Evolutionary conservation across 2,797 vertebrate genomes (phyloP), one percentile per base, ranked within the genome.

Genomic region (Bradypodion ventrale): DNA sequence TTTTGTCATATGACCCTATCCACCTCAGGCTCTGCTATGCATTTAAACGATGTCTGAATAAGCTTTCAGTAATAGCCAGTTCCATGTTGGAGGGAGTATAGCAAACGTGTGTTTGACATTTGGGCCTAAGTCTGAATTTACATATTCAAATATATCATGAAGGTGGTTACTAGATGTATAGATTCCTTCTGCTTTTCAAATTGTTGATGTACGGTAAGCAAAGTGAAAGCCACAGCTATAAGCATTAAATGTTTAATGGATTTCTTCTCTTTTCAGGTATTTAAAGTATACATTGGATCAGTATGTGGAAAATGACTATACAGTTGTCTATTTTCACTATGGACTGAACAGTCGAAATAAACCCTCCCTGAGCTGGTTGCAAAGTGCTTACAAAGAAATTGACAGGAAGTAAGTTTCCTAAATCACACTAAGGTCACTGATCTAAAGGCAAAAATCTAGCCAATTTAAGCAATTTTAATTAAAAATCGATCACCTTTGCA

Each of bases 241-340:
- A 56, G 21, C 19, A 16, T 56, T 56, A 56, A 56, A 21, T 4
- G 13, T 56, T 21, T 56, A 56, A 56, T 56, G 52, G 52, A 56
- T 56, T 56, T 56, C 21, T 23, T 86, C 78, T 90, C 56, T 74
- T 29, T 75, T 70, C 89, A 98, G 97, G 92, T 98, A 97, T 69
- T 87, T 98, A 88, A 97, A 97, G 92, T 96, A 96, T 93, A 97
- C 96, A 0, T 78, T 98, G 93, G 97, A 98, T 92, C 96, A 97
- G 93, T 96, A 97, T 0, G 97, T 98, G 88, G 97, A 97, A 93
- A 97, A 96, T 6, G 97, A 97, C 86, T 98, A 98, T 85, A 96
- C 94, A 0, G 87, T 98, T 52, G 94, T 98, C 13, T 98, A 97
- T 89, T 98, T 98, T 89, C 97, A 98, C 85, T 92, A 96, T 0